These are phyloP conservation scores for Calcarius ornatus DNA, from an alignment of 2,113 vertebrate species.

Conservation along the genomic window DNA sequence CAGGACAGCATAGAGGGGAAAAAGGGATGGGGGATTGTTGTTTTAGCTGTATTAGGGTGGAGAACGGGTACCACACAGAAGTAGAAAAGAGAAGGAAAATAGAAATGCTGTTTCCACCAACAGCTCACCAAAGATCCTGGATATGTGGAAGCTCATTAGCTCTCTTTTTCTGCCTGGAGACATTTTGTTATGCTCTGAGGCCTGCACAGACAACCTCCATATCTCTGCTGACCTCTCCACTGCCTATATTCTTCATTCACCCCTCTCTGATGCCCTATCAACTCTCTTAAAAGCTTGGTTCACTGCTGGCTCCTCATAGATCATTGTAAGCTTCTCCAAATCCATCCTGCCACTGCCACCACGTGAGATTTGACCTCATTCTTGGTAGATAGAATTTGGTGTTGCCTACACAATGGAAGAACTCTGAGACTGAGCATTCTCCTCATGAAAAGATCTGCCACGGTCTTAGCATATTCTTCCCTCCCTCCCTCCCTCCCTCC, in stretches of 20 bases:
- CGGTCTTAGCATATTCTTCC: neutral
- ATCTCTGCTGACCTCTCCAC: neutral
- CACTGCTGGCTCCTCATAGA: neutral
- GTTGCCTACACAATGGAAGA: neutral
- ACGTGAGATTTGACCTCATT: neutral
- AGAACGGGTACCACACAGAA: neutral
- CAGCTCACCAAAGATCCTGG: neutral
- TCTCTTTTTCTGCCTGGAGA: neutral
- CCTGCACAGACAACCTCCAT: neutral
- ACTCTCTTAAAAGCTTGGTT: neutral
- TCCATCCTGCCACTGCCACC: neutral
- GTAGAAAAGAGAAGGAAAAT: neutral
- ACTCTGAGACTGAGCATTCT: neutral
- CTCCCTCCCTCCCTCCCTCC: neutral
- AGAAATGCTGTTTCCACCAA: neutral
- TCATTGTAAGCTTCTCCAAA: neutral
- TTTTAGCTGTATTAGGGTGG: neutral
- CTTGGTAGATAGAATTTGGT: neutral
- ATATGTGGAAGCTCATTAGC: neutral
- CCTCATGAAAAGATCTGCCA: neutral
- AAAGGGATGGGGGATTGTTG: accelerated
- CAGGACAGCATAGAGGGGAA: accelerated
- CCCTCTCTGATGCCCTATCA: neutral
- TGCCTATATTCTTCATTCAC: neutral
- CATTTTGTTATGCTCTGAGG: neutral